Evolutionary conservation across 2,888 invertebrate genomes (phyloP).

Genomic region (Tribolium freemani): DNA sequence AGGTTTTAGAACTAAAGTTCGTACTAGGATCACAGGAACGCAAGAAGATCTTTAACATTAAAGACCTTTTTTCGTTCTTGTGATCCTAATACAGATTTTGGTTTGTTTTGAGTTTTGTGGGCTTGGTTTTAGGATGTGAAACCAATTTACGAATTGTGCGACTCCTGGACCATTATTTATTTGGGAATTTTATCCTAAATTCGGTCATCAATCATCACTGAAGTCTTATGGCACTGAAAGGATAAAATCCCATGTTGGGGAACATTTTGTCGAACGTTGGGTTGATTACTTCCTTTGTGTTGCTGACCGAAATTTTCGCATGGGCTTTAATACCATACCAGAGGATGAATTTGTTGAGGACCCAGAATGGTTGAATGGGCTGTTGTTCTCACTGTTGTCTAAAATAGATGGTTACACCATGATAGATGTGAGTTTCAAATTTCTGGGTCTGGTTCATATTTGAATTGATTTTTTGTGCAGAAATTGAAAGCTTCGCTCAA

Average conservation of each 20-base stretch:
- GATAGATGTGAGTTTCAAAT: slow-evolving; percentile 69
- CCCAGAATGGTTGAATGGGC: slow-evolving; percentile 69
- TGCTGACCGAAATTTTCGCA: slow-evolving; percentile 65
- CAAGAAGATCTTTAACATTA: no score
- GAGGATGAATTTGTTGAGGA: slow-evolving; percentile 60
- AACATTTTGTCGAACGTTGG: slow-evolving; percentile 67
- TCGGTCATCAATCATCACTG: no score
- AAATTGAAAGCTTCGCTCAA: slow-evolving; percentile 67
- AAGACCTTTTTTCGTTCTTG: no score
- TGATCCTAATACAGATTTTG: no score
- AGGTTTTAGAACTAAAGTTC: no score
- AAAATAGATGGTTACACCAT: slow-evolving; percentile 70
- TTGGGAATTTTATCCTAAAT: no score
- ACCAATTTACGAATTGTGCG: no score
- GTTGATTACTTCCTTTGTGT: slow-evolving; percentile 67
- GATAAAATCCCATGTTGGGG: slow-evolving; percentile 71
- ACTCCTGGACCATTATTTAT: no score
- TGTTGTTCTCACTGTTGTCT: slow-evolving; percentile 66
- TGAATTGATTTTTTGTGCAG: slow-evolving; percentile 46
- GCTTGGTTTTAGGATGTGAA: slow-evolving; percentile 66
- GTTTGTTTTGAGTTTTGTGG: slow-evolving; percentile 64
- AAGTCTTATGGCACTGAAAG: no score
- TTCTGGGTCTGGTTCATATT: no score
- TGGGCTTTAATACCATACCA: slow-evolving; percentile 65
- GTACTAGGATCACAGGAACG: no score